These are phyloP conservation scores for Caenorhabditis drosophilae DNA, from an alignment of 2,888 invertebrate species.

Conservation along the genomic window DNA sequence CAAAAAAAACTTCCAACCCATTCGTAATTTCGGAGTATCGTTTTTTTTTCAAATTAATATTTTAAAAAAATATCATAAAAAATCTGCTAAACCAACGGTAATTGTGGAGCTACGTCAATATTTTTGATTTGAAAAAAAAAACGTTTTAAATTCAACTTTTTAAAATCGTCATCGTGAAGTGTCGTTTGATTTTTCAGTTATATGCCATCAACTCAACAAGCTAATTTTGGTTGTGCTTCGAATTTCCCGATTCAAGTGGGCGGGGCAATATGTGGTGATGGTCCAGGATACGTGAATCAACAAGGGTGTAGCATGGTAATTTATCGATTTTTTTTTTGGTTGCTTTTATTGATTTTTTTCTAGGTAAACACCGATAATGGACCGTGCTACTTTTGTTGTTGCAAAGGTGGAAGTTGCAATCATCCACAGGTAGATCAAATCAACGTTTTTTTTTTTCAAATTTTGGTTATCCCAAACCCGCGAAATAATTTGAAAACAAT, in stretches of 20 bases:
- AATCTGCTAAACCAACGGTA: no score
- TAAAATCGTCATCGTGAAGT: not conserved
- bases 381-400: slow-evolving; percentile 40
- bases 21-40: no score
- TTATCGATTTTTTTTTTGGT: not conserved
- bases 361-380: slow-evolving; percentile 31
- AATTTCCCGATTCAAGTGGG: slow-evolving; percentile 30
- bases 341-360: not conserved
- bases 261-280: slow-evolving; percentile 36
- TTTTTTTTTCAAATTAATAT: no score
- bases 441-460: not conserved
- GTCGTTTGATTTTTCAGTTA: no score
- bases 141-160: not conserved
- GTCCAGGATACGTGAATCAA: slow-evolving; percentile 33
- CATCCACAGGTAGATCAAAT: slow-evolving; percentile 25
- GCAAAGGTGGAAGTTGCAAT: slow-evolving; percentile 42
- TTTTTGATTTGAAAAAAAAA: not conserved
- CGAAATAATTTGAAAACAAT: no score
- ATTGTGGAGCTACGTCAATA: no score
- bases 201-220: slow-evolving; percentile 34
- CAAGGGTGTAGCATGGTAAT: slow-evolving; percentile 37
- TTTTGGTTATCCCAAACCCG: no score
- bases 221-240: slow-evolving; percentile 39
- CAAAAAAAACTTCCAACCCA: no score
- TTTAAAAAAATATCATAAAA: no score